Evolutionary conservation across 64 coral and sea anemone genomes (phyloP).

Genomic region (Anthopleura sola): DNA sequence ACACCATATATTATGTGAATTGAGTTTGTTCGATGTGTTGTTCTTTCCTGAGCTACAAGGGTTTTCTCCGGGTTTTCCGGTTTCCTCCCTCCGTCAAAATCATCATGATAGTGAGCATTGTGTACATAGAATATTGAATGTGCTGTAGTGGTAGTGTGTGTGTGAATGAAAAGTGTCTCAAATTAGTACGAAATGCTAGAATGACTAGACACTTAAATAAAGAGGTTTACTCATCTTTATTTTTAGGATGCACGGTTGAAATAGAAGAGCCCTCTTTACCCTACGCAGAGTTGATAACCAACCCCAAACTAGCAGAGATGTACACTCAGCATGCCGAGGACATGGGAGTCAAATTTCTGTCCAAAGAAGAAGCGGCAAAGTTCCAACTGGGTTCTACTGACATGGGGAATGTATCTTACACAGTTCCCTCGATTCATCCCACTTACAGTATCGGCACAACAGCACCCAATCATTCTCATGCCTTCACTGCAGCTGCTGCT

Average conservation of each 20-base stretch:
- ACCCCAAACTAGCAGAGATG: conserved; percentile 60
- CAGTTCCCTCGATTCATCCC: conserved; percentile 60
- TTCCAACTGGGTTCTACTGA: conserved; percentile 75
- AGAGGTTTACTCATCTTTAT: not conserved
- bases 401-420: conserved; percentile 89
- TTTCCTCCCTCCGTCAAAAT: no score
- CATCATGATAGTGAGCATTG: no score
- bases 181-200: no score
- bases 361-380: conserved; percentile 6
- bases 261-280: conserved; percentile 17
- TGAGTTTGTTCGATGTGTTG: no score
- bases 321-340: conserved; percentile 23
- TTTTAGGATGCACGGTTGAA: conserved; percentile 50
- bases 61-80: no score
- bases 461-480: conserved; percentile 81
- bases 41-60: no score
- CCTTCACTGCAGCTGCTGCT: conserved; percentile 58
- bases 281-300: conserved; percentile 52
- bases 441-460: conserved; percentile 60
- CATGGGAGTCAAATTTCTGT: conserved; percentile 51
- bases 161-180: no score
- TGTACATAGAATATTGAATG: no score
- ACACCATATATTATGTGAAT: no score
- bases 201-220: no score
- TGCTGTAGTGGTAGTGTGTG: no score